Evolutionary conservation across 2,888 invertebrate species (phyloP), one percentile per base, ranked within the genome.

Genomic region (Danaus chrysippus): DNA sequence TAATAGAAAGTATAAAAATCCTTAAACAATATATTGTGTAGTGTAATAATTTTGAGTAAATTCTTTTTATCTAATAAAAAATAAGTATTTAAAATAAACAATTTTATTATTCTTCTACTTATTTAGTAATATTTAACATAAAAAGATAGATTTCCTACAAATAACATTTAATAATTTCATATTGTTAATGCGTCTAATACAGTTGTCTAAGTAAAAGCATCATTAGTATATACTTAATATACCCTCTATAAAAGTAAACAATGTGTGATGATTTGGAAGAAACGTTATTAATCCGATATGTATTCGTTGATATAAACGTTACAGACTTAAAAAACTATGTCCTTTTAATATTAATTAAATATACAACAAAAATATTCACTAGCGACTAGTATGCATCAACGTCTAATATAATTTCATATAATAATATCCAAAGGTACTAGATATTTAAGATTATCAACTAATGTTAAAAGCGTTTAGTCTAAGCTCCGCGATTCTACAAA

Each of bases 401-500:
- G 11, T 49, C 49, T 17, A 49, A 49, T 49, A 49, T 17, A 49
- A 49, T 49, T 17, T 49, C 10, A 17, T 49, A 49, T 10, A 9
- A n/a, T 10, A 3, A 8, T 15, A n/a, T 46, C 46, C 46, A 17
- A 49, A 17, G 10, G 10, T n/a, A 49, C 9, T n/a, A 3, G 17
- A 49, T 49, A 49, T 15, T 2, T 17, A 49, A 49, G 17, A 17
- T 17, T 17, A 17, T 17, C 1, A 11, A 17, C n/a, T 46, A n/a
- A 46, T 9, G 49, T 49, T 49, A 49, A 49, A 15, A 17, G 15
- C 49, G 17, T 17, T 17, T 49, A 8, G 15, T 49, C 49, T 49
- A 49, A 49, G 49, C 49, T 49, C 49, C 15, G 17, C 49, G 17
- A 17, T 49, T 49, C 49, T 49, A 49, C n/a, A 17, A 49, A 49